A percentile compares a stretch with the other conserved stretches of the same genome.
Conservation (phyloP, 2,797 vertebrate species). For the Danio albolineatus region DNA sequence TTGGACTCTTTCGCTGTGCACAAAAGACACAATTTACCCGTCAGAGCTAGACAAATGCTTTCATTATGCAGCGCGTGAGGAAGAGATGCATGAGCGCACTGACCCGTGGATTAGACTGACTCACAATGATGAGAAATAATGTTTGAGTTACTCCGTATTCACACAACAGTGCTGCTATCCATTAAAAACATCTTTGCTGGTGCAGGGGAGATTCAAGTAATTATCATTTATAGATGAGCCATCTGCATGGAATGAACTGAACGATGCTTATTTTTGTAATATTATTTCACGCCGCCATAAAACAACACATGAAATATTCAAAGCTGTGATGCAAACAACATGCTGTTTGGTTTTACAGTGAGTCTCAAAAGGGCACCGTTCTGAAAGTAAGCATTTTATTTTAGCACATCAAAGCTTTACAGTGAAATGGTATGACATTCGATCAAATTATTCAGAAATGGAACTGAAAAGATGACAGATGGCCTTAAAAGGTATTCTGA, state of each 20-base stretch:
- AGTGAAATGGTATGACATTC: neutral
- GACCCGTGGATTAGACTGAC: slow-evolving; percentile 43
- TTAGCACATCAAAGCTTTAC: neutral
- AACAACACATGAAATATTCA: slow-evolving; percentile 18
- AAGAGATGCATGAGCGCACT: slow-evolving; percentile 50
- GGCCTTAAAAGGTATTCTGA: slow-evolving; percentile 4
- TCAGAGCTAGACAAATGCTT: slow-evolving; percentile 57
- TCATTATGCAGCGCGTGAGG: slow-evolving; percentile 51
- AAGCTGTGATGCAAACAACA: slow-evolving; percentile 14
- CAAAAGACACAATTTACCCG: slow-evolving; percentile 54
- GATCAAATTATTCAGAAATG: neutral
- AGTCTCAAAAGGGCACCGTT: neutral
- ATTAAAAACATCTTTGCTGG: slow-evolving; percentile 21
- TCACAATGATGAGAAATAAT: slow-evolving; percentile 43
- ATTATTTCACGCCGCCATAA: neutral
- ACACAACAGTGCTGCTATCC: slow-evolving; percentile 16
- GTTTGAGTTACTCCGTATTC: slow-evolving; percentile 34
- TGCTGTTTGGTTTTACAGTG: neutral
- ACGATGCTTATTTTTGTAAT: neutral
- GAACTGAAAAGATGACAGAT: slow-evolving; percentile 3
- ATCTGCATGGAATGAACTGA: slow-evolving; percentile 1
- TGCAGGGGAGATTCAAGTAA: slow-evolving; percentile 25
- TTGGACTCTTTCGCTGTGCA: slow-evolving; percentile 14
- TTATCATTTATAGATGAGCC: slow-evolving; percentile 39
- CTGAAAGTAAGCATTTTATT: neutral